Percentiles rank a stretch among this genome's conserved stretches.
These are phyloP conservation scores for Synodontis membranacea DNA, from an alignment of 2,113 vertebrate genomes.

Conservation along the genomic window DNA sequence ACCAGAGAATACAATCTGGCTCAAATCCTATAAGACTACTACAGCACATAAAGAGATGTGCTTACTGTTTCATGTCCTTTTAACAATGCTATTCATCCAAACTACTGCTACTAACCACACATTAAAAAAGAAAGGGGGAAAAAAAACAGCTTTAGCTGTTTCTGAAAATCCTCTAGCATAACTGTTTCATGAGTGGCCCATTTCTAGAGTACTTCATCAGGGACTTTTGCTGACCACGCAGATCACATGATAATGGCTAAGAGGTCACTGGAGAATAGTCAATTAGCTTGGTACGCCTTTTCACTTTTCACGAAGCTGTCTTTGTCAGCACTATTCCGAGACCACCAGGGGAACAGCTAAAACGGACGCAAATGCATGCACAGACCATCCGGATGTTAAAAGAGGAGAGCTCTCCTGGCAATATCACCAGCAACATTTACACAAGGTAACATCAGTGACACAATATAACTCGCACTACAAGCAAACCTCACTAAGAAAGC, in stretches of 20 bases:
- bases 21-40: not conserved
- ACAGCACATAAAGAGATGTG: not conserved
- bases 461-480: not conserved
- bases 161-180: slow-evolving; percentile 12
- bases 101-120: not conserved
- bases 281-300: slow-evolving; percentile 31
- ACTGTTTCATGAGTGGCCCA: slow-evolving; percentile 12
- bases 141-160: not conserved
- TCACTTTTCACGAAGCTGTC: slow-evolving; percentile 34
- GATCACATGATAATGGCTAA: slow-evolving; percentile 42
- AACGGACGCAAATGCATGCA: slow-evolving; percentile 21
- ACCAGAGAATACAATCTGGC: not conserved
- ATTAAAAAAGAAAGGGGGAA: not conserved
- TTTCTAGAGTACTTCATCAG: slow-evolving; percentile 37
- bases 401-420: slow-evolving; percentile 28
- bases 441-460: not conserved
- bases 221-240: slow-evolving; percentile 46
- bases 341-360: slow-evolving; percentile 41
- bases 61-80: slow-evolving; percentile 1
- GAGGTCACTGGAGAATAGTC: slow-evolving; percentile 36
- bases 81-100: not conserved
- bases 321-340: slow-evolving; percentile 44
- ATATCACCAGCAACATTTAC: slow-evolving; percentile 4
- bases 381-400: slow-evolving; percentile 13
- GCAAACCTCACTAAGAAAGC: not conserved